Percentiles rank a stretch among this genome's conserved stretches.
Conservation (phyloP, 2,797 vertebrate genomes). For the Pogonophryne albipinna region DNA sequence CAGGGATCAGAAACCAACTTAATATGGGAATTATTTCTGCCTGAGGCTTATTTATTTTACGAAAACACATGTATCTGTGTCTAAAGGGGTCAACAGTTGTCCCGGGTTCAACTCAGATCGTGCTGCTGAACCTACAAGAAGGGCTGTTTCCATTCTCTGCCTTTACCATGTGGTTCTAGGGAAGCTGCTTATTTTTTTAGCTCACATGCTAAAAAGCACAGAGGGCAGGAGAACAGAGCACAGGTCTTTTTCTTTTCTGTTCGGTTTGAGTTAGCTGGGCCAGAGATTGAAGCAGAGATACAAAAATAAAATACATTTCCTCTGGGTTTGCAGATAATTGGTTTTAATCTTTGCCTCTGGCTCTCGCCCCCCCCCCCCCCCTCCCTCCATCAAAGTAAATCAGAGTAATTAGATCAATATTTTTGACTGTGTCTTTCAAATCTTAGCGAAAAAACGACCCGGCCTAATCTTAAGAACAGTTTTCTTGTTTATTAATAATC, state of each 20-base stretch:
- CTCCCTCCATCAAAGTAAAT: slow-evolving; percentile 38
- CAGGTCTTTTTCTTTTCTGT: slow-evolving; percentile 24
- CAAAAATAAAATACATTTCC: slow-evolving; percentile 57
- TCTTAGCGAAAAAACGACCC: slow-evolving; percentile 13
- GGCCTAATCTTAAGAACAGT: background rate
- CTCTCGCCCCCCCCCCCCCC: background rate
- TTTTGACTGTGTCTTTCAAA: slow-evolving; percentile 43
- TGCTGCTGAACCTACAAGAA: slow-evolving; percentile 19
- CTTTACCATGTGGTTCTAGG: slow-evolving; percentile 45
- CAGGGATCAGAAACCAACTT: slow-evolving; percentile 44
- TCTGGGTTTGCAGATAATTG: slow-evolving; percentile 26
- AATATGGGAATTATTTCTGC: slow-evolving; percentile 35
- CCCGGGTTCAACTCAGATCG: slow-evolving; percentile 36
- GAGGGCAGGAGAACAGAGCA: slow-evolving; percentile 33
- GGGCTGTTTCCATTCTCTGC: slow-evolving; percentile 44
- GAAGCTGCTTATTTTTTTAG: slow-evolving; percentile 37
- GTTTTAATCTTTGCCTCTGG: slow-evolving; percentile 40
- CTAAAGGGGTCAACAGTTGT: slow-evolving; percentile 27
- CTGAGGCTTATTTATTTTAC: slow-evolving; percentile 3
- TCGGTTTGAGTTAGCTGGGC: slow-evolving; percentile 1
- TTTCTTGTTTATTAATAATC: slow-evolving; percentile 47
- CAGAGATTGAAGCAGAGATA: slow-evolving; percentile 55
- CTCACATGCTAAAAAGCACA: slow-evolving; percentile 9
- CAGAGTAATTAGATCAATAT: slow-evolving; percentile 65
- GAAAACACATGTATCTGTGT: slow-evolving; percentile 39